Evolutionary conservation across 1,140 invertebrate species (phyloP), one percentile per base, ranked within the genome.

Genomic region (Drosophila persimilis): DNA sequence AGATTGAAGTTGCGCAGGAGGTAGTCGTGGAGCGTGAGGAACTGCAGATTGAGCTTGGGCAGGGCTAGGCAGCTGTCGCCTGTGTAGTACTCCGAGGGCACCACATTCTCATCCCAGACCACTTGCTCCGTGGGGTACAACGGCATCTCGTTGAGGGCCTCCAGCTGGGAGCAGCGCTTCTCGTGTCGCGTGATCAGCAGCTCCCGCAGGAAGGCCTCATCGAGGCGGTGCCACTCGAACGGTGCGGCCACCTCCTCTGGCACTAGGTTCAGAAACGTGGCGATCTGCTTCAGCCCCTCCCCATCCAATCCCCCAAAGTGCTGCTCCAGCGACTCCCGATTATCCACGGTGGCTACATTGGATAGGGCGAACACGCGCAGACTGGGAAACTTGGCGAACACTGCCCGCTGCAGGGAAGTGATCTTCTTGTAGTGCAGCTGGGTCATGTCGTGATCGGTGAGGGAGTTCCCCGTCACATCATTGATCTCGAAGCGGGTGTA

Each of bases 41-140:
- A 99, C 92, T 99, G 99, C 6, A 99, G 93, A 93, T 99, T 99
- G 0, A 99, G 92, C 92, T 99, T 99, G 1, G 99, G 98, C 63
- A 99, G 92, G 0, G 99, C 98, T 7, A 99, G 57, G 86, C 97
- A 98, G 29, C 96, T 97, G 91, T 99, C 98, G 1, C 98, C 97
- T 54, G 97, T 97, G 92, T 97, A 99, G 92, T 98, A 99, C 83
- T 99, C 98, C 0, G 97, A 97, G 0, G 99, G 99, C 0, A 99
- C 98, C 35, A 99, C 95, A 90, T 99, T 99, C 91, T 99, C 98
- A 92, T 99, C 98, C 99, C 99, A 99, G 76, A 99, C 99, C 8
- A 99, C 96, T 52, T 97, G 95, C 91, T 99, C 99, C 0, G 98
- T 99, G 1, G 99, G 99, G 92, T 99, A 99, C 0, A 99, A 93